Percentiles rank a stretch among this genome's conserved stretches.
phyloP scores from a whole-genome alignment of 2,113 vertebrate genomes.

The Sapayoa aenigma region DNA sequence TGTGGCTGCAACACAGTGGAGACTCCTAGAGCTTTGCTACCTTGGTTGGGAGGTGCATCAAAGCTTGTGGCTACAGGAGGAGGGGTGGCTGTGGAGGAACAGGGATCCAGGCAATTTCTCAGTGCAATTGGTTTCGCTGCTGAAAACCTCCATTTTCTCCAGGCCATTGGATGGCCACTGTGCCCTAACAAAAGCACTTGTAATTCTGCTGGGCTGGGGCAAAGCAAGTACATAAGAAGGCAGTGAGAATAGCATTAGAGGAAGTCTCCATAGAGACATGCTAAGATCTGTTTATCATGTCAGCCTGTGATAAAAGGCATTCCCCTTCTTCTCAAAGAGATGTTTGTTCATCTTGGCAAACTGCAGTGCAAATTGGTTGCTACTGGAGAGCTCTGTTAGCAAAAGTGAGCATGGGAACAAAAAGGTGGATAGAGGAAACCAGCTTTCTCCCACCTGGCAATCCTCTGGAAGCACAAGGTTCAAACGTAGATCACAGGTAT shows the following conservation, averaged over 20 bases:
- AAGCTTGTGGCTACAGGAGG: not conserved
- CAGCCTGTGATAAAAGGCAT: not conserved
- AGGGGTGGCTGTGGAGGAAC: not conserved
- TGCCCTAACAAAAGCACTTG: not conserved
- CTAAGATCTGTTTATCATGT: not conserved
- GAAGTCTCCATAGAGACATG: not conserved
- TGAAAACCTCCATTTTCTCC: not conserved
- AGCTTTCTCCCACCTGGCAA: not conserved
- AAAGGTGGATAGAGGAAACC: not conserved
- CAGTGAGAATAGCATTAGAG: not conserved
- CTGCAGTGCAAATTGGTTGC: accelerated
- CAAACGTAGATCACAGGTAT: not conserved
- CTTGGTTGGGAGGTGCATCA: not conserved
- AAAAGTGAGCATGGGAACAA: not conserved
- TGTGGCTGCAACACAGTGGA: accelerated
- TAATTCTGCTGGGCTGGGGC: not conserved
- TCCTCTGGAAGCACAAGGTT: not conserved
- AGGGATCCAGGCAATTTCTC: not conserved
- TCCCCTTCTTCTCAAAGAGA: not conserved
- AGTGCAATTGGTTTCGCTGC: not conserved
- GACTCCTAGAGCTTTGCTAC: not conserved
- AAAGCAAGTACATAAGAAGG: not conserved
- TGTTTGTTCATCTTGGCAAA: not conserved
- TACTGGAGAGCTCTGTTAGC: not conserved
- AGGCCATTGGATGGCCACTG: accelerated